phyloP scores from a whole-genome alignment of 2,113 vertebrate species.

The Bagarius yarrelli region DNA sequence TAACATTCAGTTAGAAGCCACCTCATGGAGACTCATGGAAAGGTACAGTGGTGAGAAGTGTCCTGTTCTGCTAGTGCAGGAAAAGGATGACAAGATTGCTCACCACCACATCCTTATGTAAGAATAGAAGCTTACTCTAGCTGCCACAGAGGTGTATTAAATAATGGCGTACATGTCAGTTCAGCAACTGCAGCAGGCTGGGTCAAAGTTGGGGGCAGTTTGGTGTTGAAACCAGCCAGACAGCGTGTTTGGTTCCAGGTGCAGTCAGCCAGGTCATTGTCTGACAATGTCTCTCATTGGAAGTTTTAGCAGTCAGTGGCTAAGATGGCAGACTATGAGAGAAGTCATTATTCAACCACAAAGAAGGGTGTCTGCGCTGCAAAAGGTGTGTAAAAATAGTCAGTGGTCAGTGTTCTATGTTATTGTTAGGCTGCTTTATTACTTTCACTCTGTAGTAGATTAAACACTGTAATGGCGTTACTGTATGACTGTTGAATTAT shows the following conservation, averaged over 20 bases:
- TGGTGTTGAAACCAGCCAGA: constrained; percentile 38
- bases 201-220: constrained; percentile 1
- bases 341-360: constrained; percentile 55
- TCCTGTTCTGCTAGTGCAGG: constrained; percentile 35
- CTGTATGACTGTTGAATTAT: neutral
- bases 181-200: neutral
- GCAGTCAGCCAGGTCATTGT: constrained; percentile 1
- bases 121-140: constrained; percentile 37
- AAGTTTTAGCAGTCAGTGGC: constrained; percentile 65
- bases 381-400: constrained; percentile 54
- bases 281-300: constrained; percentile 60
- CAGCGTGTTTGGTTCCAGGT: constrained; percentile 26
- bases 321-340: constrained; percentile 65
- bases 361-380: constrained; percentile 43
- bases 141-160: constrained; percentile 41
- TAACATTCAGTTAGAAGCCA: constrained; percentile 1
- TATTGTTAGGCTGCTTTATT: neutral
- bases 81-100: constrained; percentile 29
- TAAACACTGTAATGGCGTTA: neutral
- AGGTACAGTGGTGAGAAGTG: constrained; percentile 28
- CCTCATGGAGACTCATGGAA: constrained; percentile 19
- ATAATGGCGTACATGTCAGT: constrained; percentile 27
- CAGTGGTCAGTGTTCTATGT: constrained; percentile 24
- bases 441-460: neutral
- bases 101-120: constrained; percentile 22